These are phyloP conservation scores for Cyprinella venusta DNA, from an alignment of 2,797 vertebrate species.

Conservation along the genomic window DNA sequence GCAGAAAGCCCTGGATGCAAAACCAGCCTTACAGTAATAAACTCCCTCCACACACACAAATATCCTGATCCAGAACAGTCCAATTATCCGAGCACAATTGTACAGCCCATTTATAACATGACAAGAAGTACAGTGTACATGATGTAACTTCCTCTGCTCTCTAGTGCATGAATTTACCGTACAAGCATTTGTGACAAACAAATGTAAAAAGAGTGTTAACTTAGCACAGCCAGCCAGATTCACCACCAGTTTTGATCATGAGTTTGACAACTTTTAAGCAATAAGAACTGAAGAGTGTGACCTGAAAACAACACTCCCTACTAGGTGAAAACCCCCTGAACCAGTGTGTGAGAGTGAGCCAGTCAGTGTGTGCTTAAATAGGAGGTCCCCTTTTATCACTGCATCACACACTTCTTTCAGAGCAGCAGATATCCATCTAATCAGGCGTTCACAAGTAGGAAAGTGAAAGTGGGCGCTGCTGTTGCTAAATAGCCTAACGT, in stretches of 20 bases:
- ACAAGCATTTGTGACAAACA: conserved; percentile 5
- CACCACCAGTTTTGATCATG: neutral
- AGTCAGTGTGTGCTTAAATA: neutral
- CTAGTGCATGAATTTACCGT: too few species aligned
- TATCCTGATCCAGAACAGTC: conserved; percentile 60
- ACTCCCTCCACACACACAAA: conserved; percentile 57
- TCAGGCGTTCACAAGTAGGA: neutral
- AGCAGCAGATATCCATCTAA: neutral
- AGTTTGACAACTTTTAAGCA: neutral
- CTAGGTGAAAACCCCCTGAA: neutral
- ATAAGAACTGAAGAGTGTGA: neutral
- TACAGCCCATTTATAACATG: neutral
- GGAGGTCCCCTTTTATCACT: neutral
- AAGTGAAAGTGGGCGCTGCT: neutral
- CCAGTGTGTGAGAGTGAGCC: neutral
- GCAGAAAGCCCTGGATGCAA: conserved; percentile 62
- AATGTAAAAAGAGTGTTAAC: neutral
- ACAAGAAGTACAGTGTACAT: neutral
- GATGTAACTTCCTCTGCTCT: neutral
- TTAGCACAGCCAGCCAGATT: neutral
- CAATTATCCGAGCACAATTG: conserved; percentile 12
- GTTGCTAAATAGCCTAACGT: neutral
- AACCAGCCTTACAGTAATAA: conserved; percentile 59
- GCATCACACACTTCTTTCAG: neutral
- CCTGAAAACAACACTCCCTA: neutral